Base-by-base conservation (phyloP, 2,113 vertebrate species). In the Cheirogaleus medius region DNA sequence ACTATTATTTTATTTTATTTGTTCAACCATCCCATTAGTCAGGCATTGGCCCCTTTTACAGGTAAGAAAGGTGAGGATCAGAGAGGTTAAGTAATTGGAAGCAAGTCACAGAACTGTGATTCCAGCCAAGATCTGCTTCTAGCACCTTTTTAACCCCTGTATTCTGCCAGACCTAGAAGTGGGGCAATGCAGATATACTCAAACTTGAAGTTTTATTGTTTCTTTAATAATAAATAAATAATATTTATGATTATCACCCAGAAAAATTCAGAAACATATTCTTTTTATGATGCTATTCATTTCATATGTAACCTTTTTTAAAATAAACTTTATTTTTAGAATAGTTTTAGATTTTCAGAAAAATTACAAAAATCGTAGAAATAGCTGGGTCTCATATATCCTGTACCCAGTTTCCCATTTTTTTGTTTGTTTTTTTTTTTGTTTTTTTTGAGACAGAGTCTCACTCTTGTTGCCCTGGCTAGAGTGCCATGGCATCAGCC, bases 301-400 rank as follows among this genome's bases (percentile, higher is more conserved):
- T 74, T 42, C 25, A 74, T 1, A 68, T 32, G 29, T 37, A 47
- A 71, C 37, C 39, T 91, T 81, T 77, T 77, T 42, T 10, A 82
- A 87, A 84, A 37, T 44, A 58, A 87, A 71, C 23, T 68, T 96
- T 27, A 84, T 54, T 88, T 81, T 80, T 52, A 39, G 8, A 92
- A 23, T 3, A 74, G 15, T 76, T 95, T 66, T 87, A 88, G 47
- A 60, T 87, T 95, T 78, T 91, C 84, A 80, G 83, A 74, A 96
- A 91, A 80, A 91, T 18, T n/a, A 2, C 37, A 52, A 80, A 18
- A 20, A 21, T 21, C 66, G 7, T 44, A 69, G 42, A 42, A 44
- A 64, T n/a, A 66, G 64, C 4, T 66, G 20, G 39, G 23, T 73
- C 13, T 47, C 21, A 27, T 32, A 68, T 23, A 88, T 34, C 15